These are phyloP conservation scores for Nesidiocoris tenuis DNA, from an alignment of 2,888 invertebrate species.

Conservation along the genomic window DNA sequence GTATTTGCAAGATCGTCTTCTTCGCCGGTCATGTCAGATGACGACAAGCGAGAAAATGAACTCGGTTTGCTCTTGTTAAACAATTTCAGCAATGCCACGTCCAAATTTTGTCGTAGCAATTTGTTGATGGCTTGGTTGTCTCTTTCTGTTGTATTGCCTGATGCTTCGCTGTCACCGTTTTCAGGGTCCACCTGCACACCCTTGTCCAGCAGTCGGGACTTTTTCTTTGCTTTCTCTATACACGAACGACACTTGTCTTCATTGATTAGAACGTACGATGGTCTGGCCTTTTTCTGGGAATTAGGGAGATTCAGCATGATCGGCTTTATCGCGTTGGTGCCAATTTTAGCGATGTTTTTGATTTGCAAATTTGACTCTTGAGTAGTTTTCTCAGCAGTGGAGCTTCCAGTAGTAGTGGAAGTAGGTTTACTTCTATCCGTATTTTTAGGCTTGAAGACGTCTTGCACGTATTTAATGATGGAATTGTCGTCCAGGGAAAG, in stretches of 20 bases:
- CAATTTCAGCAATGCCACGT: slow-evolving; percentile 10
- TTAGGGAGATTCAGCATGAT: not conserved
- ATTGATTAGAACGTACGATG: not conserved
- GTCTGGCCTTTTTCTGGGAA: not conserved
- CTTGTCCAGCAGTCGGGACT: not conserved
- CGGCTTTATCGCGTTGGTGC: not conserved
- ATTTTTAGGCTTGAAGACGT: not conserved
- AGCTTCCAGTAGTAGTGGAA: not conserved
- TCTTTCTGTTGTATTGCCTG: no score
- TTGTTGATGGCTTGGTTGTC: not conserved
- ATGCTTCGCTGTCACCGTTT: not conserved
- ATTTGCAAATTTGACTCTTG: not conserved
- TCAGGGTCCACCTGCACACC: not conserved
- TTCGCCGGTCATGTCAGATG: not conserved
- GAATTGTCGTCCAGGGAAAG: not conserved
- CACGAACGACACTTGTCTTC: not conserved
- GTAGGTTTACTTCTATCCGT: not conserved
- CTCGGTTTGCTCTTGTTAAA: slow-evolving; percentile 2
- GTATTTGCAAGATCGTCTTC: not conserved
- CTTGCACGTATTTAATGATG: not conserved
- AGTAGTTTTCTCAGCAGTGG: not conserved
- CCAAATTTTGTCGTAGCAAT: not conserved
- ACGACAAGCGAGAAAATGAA: not conserved
- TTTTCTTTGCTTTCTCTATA: not conserved
- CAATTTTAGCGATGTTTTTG: no score